phyloP scores from a whole-genome alignment of 2,113 vertebrate species.

The Vombatus ursinus region DNA sequence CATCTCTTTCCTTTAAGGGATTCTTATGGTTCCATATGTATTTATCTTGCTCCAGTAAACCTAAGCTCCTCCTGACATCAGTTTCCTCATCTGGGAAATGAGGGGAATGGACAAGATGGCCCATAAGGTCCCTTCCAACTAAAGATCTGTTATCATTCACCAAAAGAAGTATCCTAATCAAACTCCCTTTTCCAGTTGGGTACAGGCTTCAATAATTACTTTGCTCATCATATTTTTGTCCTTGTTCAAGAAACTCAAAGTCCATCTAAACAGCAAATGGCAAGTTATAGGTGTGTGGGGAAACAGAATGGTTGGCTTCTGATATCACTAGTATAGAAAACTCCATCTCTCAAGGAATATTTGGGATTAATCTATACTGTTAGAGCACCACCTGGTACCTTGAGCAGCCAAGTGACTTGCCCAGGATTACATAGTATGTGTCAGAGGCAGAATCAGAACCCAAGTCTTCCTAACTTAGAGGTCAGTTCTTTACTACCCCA shows the following conservation, averaged over 20 bases:
- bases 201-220: slow-evolving; percentile 52
- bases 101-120: neutral
- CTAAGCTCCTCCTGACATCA: neutral
- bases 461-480: neutral
- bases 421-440: neutral
- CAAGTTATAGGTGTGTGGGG: neutral
- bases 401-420: neutral
- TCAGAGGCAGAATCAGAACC: neutral
- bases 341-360: neutral
- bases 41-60: neutral
- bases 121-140: neutral
- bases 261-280: slow-evolving; percentile 54
- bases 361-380: neutral
- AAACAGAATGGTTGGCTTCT: neutral
- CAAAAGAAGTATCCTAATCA: slow-evolving; percentile 21
- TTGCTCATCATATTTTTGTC: slow-evolving; percentile 54
- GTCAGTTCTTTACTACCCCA: neutral
- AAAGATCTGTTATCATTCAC: neutral
- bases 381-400: neutral
- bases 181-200: slow-evolving; percentile 36
- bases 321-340: neutral
- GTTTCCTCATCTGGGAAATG: neutral
- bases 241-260: slow-evolving; percentile 41
- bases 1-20: neutral
- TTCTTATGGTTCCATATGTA: neutral